phyloP scores from a whole-genome alignment of 2,888 invertebrate species.

The Pseudanteris insignis region DNA sequence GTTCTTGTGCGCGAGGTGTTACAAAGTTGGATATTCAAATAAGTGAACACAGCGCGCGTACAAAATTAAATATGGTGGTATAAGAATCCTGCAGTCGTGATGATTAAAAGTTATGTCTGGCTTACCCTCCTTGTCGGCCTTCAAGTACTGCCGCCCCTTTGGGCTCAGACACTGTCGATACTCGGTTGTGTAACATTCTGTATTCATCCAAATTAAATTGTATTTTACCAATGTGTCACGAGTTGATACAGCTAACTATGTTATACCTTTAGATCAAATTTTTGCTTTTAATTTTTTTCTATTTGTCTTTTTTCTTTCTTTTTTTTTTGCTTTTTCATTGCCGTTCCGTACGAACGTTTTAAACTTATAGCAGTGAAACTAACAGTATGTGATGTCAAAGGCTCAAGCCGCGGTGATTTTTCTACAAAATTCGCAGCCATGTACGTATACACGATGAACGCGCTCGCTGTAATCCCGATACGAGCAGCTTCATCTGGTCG shows the following conservation, averaged over 20 bases:
- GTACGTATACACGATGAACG: no score
- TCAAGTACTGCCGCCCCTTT: slow-evolving; percentile 83
- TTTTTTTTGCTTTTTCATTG: slow-evolving; percentile 4
- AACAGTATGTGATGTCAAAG: not conserved
- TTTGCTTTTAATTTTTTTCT: no score
- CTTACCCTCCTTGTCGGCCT: slow-evolving; percentile 87
- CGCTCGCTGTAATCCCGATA: no score
- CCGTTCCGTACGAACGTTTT: not conserved
- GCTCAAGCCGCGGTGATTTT: slow-evolving; percentile 1
- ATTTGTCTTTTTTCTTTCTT: not conserved
- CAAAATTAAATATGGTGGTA: slow-evolving; percentile 52
- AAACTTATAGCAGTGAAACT: slow-evolving; percentile 7
- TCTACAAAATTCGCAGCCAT: no score
- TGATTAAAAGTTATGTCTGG: slow-evolving; percentile 63
- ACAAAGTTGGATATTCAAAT: slow-evolving; percentile 23
- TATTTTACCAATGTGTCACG: slow-evolving; percentile 45
- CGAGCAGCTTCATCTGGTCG: no score
- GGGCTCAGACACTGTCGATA: slow-evolving; percentile 81
- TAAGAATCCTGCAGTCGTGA: slow-evolving; percentile 62
- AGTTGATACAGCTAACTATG: slow-evolving; percentile 28
- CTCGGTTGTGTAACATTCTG: slow-evolving; percentile 73
- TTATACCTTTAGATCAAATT: slow-evolving; percentile 32
- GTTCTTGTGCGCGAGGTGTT: slow-evolving; percentile 26
- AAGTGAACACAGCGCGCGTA: slow-evolving; percentile 43
- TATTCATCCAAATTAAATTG: slow-evolving; percentile 63